These are phyloP conservation scores for Phocoena sinus DNA, from an alignment of 2,113 vertebrate species.

Conservation along the genomic window DNA sequence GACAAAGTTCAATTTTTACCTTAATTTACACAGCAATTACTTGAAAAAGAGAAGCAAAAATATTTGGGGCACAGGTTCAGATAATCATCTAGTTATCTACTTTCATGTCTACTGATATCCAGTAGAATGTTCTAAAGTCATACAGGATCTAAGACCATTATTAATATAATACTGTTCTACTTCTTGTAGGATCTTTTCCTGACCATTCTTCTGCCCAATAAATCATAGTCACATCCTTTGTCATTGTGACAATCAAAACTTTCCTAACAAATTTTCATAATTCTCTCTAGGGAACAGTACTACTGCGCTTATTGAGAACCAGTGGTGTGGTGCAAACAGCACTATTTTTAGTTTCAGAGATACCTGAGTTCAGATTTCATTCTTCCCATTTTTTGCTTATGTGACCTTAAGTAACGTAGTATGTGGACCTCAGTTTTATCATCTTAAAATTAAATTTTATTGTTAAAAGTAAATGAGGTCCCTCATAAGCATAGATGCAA, in stretches of 20 bases:
- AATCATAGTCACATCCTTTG: background rate
- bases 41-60: background rate
- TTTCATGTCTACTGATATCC: background rate
- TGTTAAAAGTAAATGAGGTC: background rate
- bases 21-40: background rate
- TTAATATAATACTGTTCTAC: background rate
- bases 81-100: background rate
- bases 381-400: background rate
- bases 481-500: background rate
- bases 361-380: background rate
- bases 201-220: background rate
- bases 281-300: background rate
- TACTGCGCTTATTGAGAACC: background rate
- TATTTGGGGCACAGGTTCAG: background rate
- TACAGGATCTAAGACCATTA: background rate
- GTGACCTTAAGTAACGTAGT: background rate
- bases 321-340: background rate
- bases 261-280: background rate
- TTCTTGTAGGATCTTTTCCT: background rate
- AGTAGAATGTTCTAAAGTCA: background rate
- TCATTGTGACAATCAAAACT: background rate
- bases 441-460: background rate
- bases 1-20: background rate
- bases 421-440: background rate
- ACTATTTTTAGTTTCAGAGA: background rate